Conservation (phyloP, 2,888 invertebrate species). For the Vandiemenella viatica region DNA sequence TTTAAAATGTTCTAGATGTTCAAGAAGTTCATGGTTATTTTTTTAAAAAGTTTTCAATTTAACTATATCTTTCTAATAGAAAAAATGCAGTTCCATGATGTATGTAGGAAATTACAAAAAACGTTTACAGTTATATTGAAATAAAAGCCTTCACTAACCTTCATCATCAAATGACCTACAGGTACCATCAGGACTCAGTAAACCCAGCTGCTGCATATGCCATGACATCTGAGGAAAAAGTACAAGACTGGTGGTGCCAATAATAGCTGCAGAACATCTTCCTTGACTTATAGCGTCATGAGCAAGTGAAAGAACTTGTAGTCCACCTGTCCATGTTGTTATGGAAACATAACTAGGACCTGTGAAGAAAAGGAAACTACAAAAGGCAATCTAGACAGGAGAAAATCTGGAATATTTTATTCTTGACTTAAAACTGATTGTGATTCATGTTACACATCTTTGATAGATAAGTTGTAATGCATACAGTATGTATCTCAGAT, state of each 20-base stretch:
- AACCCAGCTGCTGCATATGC: slow-evolving; percentile 44
- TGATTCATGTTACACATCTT: too few species aligned
- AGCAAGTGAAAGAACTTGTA: slow-evolving; percentile 41
- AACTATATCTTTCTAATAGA: too few species aligned
- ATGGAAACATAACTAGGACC: slow-evolving; percentile 44
- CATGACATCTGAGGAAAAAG: slow-evolving; percentile 43
- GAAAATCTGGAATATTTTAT: too few species aligned
- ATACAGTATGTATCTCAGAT: too few species aligned
- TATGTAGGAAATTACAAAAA: neutral
- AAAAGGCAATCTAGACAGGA: neutral
- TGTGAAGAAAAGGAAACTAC: slow-evolving; percentile 19
- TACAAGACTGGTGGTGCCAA: slow-evolving; percentile 39
- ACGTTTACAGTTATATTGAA: neutral
- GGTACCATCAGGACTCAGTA: slow-evolving; percentile 43
- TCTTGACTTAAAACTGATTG: too few species aligned
- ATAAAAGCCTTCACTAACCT: slow-evolving; percentile 28
- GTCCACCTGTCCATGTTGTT: slow-evolving; percentile 48
- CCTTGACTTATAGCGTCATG: slow-evolving; percentile 26
- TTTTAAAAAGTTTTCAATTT: too few species aligned
- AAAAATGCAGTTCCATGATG: too few species aligned
- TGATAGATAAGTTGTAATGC: too few species aligned
- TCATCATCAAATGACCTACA: slow-evolving; percentile 48
- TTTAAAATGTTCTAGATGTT: too few species aligned
- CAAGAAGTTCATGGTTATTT: too few species aligned
- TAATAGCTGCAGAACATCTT: slow-evolving; percentile 37